Conservation (phyloP, 2,113 vertebrate species). For the Campylomormyrus numenius region DNA sequence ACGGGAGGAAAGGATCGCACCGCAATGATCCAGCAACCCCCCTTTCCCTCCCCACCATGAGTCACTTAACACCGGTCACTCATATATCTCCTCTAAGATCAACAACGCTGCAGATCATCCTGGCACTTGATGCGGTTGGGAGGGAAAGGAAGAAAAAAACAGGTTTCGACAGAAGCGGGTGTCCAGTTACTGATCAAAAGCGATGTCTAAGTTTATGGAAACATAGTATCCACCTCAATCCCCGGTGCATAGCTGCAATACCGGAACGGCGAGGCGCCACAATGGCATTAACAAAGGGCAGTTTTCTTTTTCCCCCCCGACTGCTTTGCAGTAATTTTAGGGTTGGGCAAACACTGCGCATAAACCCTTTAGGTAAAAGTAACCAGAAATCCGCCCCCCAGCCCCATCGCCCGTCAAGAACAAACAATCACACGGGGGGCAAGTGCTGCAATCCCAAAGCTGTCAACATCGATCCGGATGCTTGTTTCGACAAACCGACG, state of each 20-base stretch:
- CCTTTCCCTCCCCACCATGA: background rate
- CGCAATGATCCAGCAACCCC: background rate
- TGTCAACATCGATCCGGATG: background rate
- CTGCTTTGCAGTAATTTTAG: background rate
- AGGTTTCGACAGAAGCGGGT: background rate
- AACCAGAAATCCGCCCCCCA: background rate
- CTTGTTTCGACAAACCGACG: background rate
- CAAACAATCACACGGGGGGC: background rate
- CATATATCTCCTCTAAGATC: background rate
- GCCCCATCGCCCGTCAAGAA: background rate
- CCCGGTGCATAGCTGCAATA: background rate
- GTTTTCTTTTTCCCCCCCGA: background rate
- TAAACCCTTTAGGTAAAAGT: background rate
- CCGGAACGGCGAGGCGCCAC: background rate
- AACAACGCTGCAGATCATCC: background rate
- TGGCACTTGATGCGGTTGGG: background rate
- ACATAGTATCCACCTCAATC: background rate
- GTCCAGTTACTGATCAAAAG: background rate
- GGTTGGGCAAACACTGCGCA: background rate
- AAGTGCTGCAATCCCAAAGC: background rate
- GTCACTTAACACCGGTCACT: slow-evolving; percentile 5
- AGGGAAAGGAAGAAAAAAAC: background rate
- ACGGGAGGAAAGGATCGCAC: background rate
- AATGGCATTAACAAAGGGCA: background rate
- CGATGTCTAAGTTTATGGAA: background rate